A percentile compares a stretch with the other conserved stretches of the same genome.
phyloP scores from a whole-genome alignment of 2,113 vertebrate genomes.

The Callaeas wilsoni region DNA sequence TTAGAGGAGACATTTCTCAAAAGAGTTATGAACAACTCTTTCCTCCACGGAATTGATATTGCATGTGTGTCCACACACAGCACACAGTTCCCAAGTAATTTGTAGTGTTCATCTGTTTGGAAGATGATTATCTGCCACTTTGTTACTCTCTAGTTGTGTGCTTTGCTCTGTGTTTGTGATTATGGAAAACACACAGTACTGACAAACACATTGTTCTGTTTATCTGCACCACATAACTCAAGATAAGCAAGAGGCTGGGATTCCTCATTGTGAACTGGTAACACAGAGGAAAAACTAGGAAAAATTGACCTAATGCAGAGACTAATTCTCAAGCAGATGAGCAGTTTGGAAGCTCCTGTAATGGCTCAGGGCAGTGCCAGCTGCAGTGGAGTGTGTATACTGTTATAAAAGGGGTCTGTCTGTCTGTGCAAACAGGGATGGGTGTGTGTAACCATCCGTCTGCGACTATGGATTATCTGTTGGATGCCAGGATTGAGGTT shows the following conservation, averaged over 20 bases:
- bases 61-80: background rate
- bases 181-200: background rate
- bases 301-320: background rate
- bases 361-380: background rate
- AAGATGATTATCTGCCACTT: background rate
- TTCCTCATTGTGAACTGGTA: background rate
- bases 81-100: background rate
- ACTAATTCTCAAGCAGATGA: background rate
- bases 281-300: background rate
- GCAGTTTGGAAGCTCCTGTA: background rate
- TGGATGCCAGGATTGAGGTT: background rate
- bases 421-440: background rate
- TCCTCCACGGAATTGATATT: background rate
- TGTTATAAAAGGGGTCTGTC: background rate
- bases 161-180: background rate
- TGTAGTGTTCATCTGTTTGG: background rate
- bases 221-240: background rate
- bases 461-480: background rate
- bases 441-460: accelerated
- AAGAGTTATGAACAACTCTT: background rate
- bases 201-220: background rate
- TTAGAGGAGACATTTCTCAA: background rate
- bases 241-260: background rate
- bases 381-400: background rate
- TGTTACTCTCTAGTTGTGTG: background rate